Base-by-base conservation (phyloP, 2,888 invertebrate genomes). In the Sycophila texana region DNA sequence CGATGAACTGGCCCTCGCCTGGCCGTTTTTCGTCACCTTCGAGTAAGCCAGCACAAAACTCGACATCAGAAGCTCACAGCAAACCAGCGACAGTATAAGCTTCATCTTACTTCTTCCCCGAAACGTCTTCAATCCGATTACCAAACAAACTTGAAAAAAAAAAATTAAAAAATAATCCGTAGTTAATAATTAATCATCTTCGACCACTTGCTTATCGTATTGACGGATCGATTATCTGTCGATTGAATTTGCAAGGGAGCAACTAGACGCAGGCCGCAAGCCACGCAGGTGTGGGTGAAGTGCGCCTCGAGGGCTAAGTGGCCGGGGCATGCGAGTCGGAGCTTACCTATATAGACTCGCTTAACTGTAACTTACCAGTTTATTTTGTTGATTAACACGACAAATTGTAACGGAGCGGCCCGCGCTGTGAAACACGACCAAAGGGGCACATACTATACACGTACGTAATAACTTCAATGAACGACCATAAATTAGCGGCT, bases 401-500 rank as follows among this genome's bases (percentile, higher is more conserved):
- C 51, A 81, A 79, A 79, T 81, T 76, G 68, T 81, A 79, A 81
- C 81, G 79, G 79, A 5, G 58, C 49, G 12, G 97, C 97, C 16
- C 14, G 16, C 26, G 67, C 18, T 7, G 16, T 2, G 3, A 53
- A 14, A 20, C n/a, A n/a, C 5, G 12, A 7, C 7, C 51, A 4
- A 51, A 14, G 51, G 4, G 49, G 49, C 12, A 49, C 4, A 49
- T 7, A 49, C 4, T 49, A 12, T n/a, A n/a, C n/a, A n/a, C n/a
- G 12, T 4, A 12, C 49, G 49, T 49, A 49, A 49, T 4, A 14
- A 51, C 13, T 51, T 1, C 51, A 51, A 14, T 51, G 51, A 51
- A 4, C 51, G 51, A 51, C 51, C 1, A 51, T 51, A 51, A 51
- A 51, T 51, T 51, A 51, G 51, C 51, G 51, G 14, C 51, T 51